Conservation (phyloP, 2,888 invertebrate species). For the Lutraria lutraria region DNA sequence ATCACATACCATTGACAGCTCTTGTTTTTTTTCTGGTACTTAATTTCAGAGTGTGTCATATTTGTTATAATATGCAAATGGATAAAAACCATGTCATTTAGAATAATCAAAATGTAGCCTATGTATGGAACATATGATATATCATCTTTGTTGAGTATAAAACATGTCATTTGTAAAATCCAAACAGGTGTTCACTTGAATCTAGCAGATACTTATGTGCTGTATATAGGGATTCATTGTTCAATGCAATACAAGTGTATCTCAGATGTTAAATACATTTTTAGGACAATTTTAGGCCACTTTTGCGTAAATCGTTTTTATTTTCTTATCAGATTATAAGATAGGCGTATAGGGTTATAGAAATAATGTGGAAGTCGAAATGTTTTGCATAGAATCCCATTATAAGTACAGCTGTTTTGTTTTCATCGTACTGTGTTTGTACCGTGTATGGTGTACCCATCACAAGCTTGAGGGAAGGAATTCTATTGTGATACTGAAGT, state of each 20-base stretch:
- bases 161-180: conserved; percentile 10
- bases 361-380: not conserved
- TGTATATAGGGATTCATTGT: not conserved
- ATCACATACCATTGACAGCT: too few species aligned
- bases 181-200: not conserved
- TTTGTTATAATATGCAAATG: not conserved
- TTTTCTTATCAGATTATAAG: conserved; percentile 5
- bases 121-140: not conserved
- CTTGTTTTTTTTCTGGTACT: not conserved
- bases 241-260: not conserved
- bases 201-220: not conserved
- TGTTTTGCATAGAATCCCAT: conserved; percentile 22
- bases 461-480: conserved; percentile 23
- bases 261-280: not conserved
- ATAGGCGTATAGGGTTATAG: not conserved
- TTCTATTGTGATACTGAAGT: conserved; percentile 15
- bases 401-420: conserved; percentile 9
- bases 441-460: conserved; percentile 1
- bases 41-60: not conserved
- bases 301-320: not conserved
- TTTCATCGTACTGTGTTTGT: not conserved
- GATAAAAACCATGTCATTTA: not conserved
- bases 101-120: not conserved
- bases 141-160: not conserved
- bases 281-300: not conserved